Conservation (phyloP, 2,797 vertebrate genomes). For the Sebastes wilsoni region DNA sequence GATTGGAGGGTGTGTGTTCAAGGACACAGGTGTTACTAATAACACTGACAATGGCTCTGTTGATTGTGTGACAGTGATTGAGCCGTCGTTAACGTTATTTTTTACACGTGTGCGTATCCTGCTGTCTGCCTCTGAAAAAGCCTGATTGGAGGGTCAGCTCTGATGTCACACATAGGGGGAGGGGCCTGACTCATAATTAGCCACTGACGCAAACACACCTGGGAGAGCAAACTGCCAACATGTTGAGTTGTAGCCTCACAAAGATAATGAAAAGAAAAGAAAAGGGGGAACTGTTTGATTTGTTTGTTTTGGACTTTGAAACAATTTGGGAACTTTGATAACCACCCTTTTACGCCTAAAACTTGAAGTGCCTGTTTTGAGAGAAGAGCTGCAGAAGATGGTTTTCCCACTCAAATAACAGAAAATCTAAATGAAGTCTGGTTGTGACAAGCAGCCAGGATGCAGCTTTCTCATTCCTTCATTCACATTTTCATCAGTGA, state of each 20-base stretch:
- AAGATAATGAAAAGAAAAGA: no score
- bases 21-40: no score
- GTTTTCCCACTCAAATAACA: neutral
- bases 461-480: neutral
- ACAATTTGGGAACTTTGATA: neutral
- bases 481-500: neutral
- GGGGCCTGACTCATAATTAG: neutral
- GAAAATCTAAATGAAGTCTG: neutral
- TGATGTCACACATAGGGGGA: neutral
- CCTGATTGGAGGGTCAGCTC: neutral
- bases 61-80: neutral
- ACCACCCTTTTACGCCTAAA: neutral
- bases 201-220: neutral
- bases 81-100: neutral
- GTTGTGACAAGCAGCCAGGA: neutral
- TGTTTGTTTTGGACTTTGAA: neutral
- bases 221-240: neutral
- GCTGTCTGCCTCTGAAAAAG: neutral
- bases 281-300: neutral
- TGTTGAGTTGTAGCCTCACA: neutral
- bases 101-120: neutral
- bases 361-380: neutral
- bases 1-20: neutral
- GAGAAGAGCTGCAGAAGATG: neutral
- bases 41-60: no score